These are phyloP conservation scores for Rhogogaster chlorosoma DNA, from an alignment of 2,888 invertebrate species.

Conservation along the genomic window DNA sequence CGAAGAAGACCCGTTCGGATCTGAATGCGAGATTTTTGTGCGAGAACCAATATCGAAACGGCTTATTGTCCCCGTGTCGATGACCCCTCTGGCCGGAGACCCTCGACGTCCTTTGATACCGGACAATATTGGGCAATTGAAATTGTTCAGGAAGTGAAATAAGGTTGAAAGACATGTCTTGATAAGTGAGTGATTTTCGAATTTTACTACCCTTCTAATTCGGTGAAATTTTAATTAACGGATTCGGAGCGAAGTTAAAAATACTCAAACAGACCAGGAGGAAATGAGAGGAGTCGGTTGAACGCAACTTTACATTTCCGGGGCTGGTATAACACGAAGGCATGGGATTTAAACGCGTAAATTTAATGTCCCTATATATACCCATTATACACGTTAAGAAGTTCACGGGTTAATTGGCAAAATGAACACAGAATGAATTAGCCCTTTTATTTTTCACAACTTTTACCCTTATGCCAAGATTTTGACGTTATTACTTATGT, in stretches of 20 bases:
- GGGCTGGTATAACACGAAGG: background rate
- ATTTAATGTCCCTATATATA: background rate
- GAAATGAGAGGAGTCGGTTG: slow-evolving; percentile 6
- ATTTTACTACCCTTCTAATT: background rate
- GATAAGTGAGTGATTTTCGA: background rate
- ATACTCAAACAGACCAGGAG: background rate
- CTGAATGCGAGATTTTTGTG: slow-evolving; percentile 23
- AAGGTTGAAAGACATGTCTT: slow-evolving; percentile 8
- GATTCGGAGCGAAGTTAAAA: background rate
- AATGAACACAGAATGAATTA: slow-evolving; percentile 21
- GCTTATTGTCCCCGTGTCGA: slow-evolving; percentile 27
- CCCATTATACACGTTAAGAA: background rate
- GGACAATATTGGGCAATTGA: slow-evolving; percentile 50
- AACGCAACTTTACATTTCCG: slow-evolving; percentile 24
- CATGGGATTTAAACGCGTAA: slow-evolving; percentile 12
- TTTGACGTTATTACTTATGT: background rate
- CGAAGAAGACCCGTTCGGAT: slow-evolving; percentile 15
- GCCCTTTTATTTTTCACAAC: background rate
- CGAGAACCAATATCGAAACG: slow-evolving; percentile 40
- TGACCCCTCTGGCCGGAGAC: background rate
- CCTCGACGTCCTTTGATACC: background rate
- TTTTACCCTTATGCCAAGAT: background rate
- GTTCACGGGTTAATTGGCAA: slow-evolving; percentile 20
- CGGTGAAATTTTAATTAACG: slow-evolving; percentile 10
- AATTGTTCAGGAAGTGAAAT: slow-evolving; percentile 25